Percentiles rank a stretch among this genome's conserved stretches.
Evolutionary conservation across 2,888 invertebrate species (phyloP).

Genomic region (Phymatocera aterrima): DNA sequence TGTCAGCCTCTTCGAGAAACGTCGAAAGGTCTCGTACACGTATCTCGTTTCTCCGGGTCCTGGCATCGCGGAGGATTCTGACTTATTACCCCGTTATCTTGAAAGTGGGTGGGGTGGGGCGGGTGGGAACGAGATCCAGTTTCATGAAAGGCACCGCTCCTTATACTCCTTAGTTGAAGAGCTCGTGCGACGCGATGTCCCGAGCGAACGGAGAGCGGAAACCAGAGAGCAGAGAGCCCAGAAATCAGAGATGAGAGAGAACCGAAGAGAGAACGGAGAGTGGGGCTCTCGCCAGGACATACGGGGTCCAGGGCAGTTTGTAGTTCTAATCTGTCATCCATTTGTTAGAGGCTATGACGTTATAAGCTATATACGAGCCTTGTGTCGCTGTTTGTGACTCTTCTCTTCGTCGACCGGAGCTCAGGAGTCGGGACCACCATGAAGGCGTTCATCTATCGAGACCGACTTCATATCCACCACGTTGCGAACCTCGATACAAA

Average conservation of each 20-base stretch:
- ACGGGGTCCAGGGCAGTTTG: conserved; percentile 56
- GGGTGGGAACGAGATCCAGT: conserved; percentile 66
- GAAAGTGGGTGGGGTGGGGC: conserved; percentile 53
- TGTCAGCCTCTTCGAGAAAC: conserved; percentile 32
- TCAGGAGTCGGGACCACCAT: conserved; percentile 34
- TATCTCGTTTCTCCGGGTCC: conserved; percentile 37
- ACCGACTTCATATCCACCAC: neutral
- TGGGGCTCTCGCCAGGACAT: conserved; percentile 48
- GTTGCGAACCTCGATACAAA: conserved; percentile 23
- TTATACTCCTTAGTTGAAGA: conserved; percentile 51
- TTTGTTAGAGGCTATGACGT: conserved; percentile 70
- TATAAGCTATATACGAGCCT: conserved; percentile 10
- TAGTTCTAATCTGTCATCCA: conserved; percentile 72
- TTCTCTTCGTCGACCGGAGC: conserved; percentile 4
- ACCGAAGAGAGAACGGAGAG: conserved; percentile 46
- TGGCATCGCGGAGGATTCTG: conserved; percentile 67
- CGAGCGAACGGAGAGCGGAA: conserved; percentile 48
- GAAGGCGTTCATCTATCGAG: conserved; percentile 25
- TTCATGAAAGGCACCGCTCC: conserved; percentile 71
- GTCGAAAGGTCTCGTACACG: conserved; percentile 62
- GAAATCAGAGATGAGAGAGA: conserved; percentile 14
- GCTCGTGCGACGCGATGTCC: conserved; percentile 39
- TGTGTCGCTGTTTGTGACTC: conserved; percentile 37
- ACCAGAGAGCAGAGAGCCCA: conserved; percentile 37
- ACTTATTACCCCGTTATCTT: conserved; percentile 72